Percentiles rank a stretch among this genome's conserved stretches.
phyloP scores from a whole-genome alignment of 2,113 vertebrate genomes.

The Siniperca chuatsi region DNA sequence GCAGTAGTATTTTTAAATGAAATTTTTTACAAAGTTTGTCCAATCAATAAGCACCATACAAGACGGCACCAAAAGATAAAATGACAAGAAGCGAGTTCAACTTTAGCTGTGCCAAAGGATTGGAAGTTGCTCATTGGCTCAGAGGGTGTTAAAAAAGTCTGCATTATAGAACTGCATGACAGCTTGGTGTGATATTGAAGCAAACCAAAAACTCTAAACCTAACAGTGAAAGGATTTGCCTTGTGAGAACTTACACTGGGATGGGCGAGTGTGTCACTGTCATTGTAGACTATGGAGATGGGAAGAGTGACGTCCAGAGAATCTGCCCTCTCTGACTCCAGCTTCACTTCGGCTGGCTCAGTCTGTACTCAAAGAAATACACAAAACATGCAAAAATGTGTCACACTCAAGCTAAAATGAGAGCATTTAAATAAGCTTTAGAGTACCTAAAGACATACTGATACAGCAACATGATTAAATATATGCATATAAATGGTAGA shows the following conservation, averaged over 20 bases:
- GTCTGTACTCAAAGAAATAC: conserved; percentile 58
- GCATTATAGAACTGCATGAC: not conserved
- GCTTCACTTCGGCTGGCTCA: conserved; percentile 68
- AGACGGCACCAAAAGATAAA: conserved; percentile 8
- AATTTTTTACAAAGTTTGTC: conserved; percentile 43
- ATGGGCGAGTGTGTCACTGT: conserved; percentile 92
- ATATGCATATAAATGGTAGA: not conserved
- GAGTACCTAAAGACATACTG: not conserved
- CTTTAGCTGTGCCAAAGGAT: not conserved
- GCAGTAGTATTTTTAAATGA: conserved; percentile 13
- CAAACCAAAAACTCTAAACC: not conserved
- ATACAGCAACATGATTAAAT: not conserved
- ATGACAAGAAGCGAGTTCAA: conserved; percentile 9
- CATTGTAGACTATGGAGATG: conserved; percentile 92
- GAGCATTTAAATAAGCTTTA: not conserved
- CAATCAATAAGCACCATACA: not conserved
- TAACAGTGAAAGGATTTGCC: not conserved
- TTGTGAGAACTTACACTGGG: conserved; percentile 88
- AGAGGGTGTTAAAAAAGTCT: conserved; percentile 16
- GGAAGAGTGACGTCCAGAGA: conserved; percentile 86
- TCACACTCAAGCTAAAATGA: not conserved
- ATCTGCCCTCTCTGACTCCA: conserved; percentile 60
- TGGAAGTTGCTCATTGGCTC: conserved; percentile 12
- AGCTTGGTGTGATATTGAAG: not conserved
- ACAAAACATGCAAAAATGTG: not conserved